Base-by-base conservation (phyloP, 2,888 invertebrate species). In the Coenonympha glycerion region DNA sequence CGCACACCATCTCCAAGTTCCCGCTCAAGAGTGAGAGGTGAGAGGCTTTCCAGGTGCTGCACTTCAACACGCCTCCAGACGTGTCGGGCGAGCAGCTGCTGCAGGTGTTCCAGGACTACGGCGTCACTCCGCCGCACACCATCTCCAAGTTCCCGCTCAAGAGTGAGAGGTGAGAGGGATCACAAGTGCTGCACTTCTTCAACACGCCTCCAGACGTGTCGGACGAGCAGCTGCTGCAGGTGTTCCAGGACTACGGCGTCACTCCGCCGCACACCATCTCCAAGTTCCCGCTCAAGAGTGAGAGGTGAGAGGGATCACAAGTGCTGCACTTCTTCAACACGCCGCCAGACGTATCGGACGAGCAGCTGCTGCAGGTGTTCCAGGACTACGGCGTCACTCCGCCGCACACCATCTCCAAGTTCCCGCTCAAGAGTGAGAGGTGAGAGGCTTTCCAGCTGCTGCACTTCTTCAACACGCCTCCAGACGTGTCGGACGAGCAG, bases 291-390 rank as follows among this genome's bases (percentile, higher is more conserved):
- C 92, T 96, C 68, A 97, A 96, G 88, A 94, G 93, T 57, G 93
- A 94, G 77, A 91, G 94, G 79, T 87, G 2, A 18, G 40, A 0
- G 15, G 2, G 5, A 3, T 9, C 33, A 6, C 78, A 94, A 92
- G 95, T 97, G 71, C 90, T 99, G 62, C 99, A 99, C 79, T 99
- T 98, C 90, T 99, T 97, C 91, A 99, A 99, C 88, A 98, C 98
- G 55, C 99, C 99, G 48, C 97, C 97, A 28, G 95, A 94, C 76
- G 92, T 98, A 65, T 93, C 94, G 54, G 98, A 98, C 77, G 95
- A 95, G 16, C 95, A 96, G 76, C 89, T 99, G 67, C 90, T 94
- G 71, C 92, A 95, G 80, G 94, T 98, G 64, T 97, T 98, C 87
- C 89, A 91, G 64, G 95, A 95, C 69, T 93, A 93, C 71, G 94